Base-by-base conservation (phyloP, 2,797 vertebrate species). In the Periparus ater region DNA sequence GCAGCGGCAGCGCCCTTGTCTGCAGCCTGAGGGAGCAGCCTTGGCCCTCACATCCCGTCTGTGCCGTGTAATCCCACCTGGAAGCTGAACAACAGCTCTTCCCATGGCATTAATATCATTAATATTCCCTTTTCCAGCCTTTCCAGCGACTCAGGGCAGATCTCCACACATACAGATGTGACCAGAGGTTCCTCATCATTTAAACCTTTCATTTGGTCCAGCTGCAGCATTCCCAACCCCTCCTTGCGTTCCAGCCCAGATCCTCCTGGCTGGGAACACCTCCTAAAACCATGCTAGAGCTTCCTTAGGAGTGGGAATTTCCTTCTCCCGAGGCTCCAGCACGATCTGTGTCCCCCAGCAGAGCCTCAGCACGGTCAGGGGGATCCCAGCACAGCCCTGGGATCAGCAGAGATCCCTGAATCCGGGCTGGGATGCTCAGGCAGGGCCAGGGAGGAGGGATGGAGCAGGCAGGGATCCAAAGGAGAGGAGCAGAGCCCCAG, bases 391-490 rank as follows among this genome's bases (percentile, higher is more conserved):
- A 7, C 6, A 17, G 65, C 38, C 42, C 55, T 17, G 25, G 6
- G 25, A 32, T 5, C 30, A 51, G 29, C 75, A 88, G 36, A 22
- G 63, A 10, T 9, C 11, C 66, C 88, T 6, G 30, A 45, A 18
- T 44, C 0, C 3, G 0, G 26, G 19, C 8, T 40, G 2, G 10
- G 73, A 32, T 6, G 11, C 36, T 32, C 40, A 63, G 67, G 2
- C 29, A n/a, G 55, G 60, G 36, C 8, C 42, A 38, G 55, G 48
- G 68, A 26, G 53, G 20, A 65, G 71, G 51, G 50, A 38, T 1
- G 22, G 72, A 45, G 23, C 6, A 4, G 45, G 20, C 26, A 65
- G 36, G 25, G 68, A 32, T 6, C 2, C 0, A 0, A 3, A 0
- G 32, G 27, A 5, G 25, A 61, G 71, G 11, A 44, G 76, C 6